Evolutionary conservation across 2,888 invertebrate species (phyloP), one percentile per base, ranked within the genome.

Genomic region (Drosophila barbarae): DNA sequence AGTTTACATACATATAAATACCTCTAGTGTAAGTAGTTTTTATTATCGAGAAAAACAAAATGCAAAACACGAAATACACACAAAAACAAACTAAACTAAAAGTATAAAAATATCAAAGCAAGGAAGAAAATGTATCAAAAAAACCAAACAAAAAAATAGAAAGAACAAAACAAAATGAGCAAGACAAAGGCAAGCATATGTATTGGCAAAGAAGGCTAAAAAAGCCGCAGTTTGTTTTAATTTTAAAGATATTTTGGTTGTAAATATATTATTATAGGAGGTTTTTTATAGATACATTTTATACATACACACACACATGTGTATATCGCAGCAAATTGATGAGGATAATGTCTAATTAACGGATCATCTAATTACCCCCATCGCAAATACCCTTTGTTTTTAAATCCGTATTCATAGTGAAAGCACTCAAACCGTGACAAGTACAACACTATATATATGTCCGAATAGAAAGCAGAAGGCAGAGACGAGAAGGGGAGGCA

Each of bases 371-470:
- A 55, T 23, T 41, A 21, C 12, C 39, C 46, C 47, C 21, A 21
- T 44, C 36, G 28, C 28, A 47, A 46, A 49, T 47, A 51, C n/a
- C 35, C 38, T 58, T 64, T 18, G n/a, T 59, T 46, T 44, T 47
- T 32, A 9, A 44, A 60, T 55, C 50, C 26, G 49, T 42, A 52
- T 42, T 56, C 54, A 64, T 57, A 57, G 28, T 36, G 26, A 68
- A 63, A 49, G 35, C 52, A 76, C 60, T 70, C 73, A 73, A 53
- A 54, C 54, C 58, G 58, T 46, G 44, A 58, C 72, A 68, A 78
- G 82, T 78, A 75, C 78, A 76, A 76, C 61, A 46, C 18, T 18
- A 65, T 42, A 23, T 41, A 23, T 21, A 49, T 52, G 60, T 68
- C 35, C 30, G 44, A 30, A 46, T 30, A 46, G 18, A 30, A 50